A percentile compares a stretch with the other conserved stretches of the same genome.
phyloP scores from a whole-genome alignment of 2,888 invertebrate species.

The Lepetodrilus schrolli region DNA sequence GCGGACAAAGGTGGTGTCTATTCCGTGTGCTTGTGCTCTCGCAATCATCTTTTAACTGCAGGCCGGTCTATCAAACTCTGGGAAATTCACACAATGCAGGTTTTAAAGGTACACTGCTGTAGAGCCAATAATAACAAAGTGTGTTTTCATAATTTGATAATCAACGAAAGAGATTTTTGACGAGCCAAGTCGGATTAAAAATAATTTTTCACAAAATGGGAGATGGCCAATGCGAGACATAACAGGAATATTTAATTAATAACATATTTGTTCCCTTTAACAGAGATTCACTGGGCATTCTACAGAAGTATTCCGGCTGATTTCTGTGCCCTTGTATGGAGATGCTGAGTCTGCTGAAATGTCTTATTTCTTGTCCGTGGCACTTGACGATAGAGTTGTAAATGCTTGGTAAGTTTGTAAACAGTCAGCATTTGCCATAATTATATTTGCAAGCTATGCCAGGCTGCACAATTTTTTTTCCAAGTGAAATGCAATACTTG shows the following conservation, averaged over 20 bases:
- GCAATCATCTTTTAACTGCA: conserved; percentile 73
- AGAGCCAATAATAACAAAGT: no score
- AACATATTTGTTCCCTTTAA: conserved; percentile 30
- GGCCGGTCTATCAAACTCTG: conserved; percentile 80
- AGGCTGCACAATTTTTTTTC: not conserved
- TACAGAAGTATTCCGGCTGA: conserved; percentile 68
- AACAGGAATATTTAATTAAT: not conserved
- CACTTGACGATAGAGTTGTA: conserved; percentile 69
- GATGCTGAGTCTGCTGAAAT: conserved; percentile 44
- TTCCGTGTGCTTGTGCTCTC: conserved; percentile 80
- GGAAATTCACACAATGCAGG: conserved; percentile 79
- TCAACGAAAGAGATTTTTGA: no score
- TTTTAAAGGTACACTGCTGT: conserved; percentile 79
- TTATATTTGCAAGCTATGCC: not conserved
- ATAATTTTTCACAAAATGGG: no score
- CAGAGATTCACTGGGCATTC: conserved; percentile 74
- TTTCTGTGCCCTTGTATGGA: conserved; percentile 49
- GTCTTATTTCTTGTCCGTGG: conserved; percentile 71
- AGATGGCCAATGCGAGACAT: not conserved
- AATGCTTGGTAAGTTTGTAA: conserved; percentile 68
- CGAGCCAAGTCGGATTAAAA: no score
- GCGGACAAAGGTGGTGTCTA: conserved; percentile 77
- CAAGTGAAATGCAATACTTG: not conserved
- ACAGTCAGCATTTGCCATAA: no score
- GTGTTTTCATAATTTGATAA: no score